phyloP scores from a whole-genome alignment of 2,113 vertebrate species.

The Ammospiza caudacuta region DNA sequence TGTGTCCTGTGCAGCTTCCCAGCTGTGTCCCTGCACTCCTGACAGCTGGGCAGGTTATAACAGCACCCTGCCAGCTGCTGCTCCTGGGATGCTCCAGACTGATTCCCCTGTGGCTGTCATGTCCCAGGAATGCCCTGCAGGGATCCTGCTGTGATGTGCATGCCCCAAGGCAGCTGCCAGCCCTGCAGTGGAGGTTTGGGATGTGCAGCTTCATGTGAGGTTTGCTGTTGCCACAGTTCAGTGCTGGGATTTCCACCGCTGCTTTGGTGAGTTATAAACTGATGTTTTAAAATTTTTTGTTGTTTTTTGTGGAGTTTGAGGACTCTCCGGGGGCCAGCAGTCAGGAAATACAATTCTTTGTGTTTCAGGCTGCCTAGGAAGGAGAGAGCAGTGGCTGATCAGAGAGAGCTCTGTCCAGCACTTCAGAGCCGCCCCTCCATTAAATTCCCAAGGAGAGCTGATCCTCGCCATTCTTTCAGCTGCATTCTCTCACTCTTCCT shows the following conservation, averaged over 20 bases:
- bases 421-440: not conserved
- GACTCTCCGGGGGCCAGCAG: not conserved
- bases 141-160: too few species aligned
- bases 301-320: not conserved
- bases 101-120: rapidly evolving
- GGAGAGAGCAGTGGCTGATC: not conserved
- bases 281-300: too few species aligned
- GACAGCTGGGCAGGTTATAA: not conserved
- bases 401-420: not conserved
- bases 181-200: not conserved
- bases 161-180: not conserved
- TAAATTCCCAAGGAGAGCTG: rapidly evolving
- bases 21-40: not conserved
- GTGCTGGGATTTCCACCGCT: rapidly evolving
- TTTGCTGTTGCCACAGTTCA: not conserved
- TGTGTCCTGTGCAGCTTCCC: not conserved
- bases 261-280: not conserved
- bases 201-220: rapidly evolving
- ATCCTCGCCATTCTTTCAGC: rapidly evolving
- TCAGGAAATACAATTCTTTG: not conserved
- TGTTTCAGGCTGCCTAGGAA: not conserved
- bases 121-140: too few species aligned
- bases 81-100: rapidly evolving
- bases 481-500: not conserved
- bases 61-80: rapidly evolving